These are phyloP conservation scores for Drosophila ezoana DNA, from an alignment of 2,888 invertebrate species.

Conservation along the genomic window DNA sequence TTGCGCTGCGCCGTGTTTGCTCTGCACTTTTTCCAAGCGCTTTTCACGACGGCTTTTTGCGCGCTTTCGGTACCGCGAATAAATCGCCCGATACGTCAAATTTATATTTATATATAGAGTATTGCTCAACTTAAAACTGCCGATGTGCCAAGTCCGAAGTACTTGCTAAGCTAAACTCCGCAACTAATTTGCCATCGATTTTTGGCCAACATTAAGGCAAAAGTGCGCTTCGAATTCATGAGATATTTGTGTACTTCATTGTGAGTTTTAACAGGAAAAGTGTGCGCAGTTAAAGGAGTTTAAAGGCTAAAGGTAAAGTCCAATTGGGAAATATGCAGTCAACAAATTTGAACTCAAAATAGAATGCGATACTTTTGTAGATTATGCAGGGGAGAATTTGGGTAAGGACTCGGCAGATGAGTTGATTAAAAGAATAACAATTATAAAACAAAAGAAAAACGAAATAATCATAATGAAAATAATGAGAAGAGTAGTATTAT, in stretches of 20 bases:
- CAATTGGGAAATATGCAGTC: no score
- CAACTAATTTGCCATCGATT: background rate
- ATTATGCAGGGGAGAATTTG: no score
- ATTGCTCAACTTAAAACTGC: constrained; percentile 10
- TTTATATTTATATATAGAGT: background rate
- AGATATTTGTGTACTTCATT: constrained; percentile 4
- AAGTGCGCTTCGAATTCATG: constrained; percentile 8
- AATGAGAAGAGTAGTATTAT: no score
- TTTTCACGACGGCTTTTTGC: constrained; percentile 69
- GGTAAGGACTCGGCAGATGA: no score
- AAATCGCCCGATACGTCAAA: background rate
- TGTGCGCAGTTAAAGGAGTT: constrained; percentile 3
- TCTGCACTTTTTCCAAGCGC: constrained; percentile 27
- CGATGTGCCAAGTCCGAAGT: constrained; percentile 11
- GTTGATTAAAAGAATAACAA: no score
- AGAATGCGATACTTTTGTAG: no score
- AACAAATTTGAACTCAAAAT: no score
- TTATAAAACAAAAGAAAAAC: no score
- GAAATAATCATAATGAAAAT: no score
- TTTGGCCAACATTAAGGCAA: background rate
- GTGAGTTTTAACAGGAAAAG: constrained; percentile 8
- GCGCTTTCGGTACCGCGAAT: constrained; percentile 15
- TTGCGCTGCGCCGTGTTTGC: constrained; percentile 26
- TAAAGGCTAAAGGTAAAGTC: constrained; percentile 4
- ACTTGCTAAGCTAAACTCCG: background rate